These are phyloP conservation scores for Anser brachyrhynchus DNA, from an alignment of 2,113 vertebrate species.

Conservation along the genomic window DNA sequence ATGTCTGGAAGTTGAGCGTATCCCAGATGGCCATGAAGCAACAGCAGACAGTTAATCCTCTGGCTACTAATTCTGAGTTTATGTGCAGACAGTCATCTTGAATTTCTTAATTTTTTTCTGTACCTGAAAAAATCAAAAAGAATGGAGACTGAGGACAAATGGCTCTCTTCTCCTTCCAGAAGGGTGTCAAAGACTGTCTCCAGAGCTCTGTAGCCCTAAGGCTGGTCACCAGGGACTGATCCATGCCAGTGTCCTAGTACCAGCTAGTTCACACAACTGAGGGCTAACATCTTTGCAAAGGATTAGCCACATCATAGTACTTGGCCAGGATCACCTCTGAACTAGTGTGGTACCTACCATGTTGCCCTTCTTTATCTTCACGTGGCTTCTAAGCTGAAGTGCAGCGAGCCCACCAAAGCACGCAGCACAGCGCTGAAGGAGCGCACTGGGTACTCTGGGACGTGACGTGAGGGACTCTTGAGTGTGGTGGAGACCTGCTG, in stretches of 20 bases:
- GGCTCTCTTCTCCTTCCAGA: not conserved
- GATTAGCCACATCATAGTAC: not conserved
- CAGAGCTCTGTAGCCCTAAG: not conserved
- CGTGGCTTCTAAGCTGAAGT: not conserved
- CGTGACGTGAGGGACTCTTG: not conserved
- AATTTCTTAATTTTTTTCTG: not conserved
- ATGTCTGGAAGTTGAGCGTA: not conserved
- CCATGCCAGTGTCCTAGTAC: not conserved
- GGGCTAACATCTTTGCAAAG: not conserved
- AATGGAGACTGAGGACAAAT: not conserved
- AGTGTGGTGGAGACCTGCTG: not conserved
- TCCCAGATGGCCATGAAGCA: accelerated
- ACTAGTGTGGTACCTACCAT: not conserved
- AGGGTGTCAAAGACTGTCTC: not conserved
- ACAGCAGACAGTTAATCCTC: not conserved
- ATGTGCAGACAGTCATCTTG: not conserved
- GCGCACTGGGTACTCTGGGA: not conserved
- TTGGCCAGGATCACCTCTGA: not conserved
- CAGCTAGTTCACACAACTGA: not conserved
- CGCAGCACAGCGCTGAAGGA: not conserved
- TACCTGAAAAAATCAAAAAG: not conserved
- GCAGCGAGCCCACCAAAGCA: not conserved
- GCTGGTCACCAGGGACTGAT: not conserved
- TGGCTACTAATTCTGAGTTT: accelerated
- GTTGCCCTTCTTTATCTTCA: not conserved